These are phyloP conservation scores for Elmis aenea DNA, from an alignment of 2,888 invertebrate species.

Conservation along the genomic window DNA sequence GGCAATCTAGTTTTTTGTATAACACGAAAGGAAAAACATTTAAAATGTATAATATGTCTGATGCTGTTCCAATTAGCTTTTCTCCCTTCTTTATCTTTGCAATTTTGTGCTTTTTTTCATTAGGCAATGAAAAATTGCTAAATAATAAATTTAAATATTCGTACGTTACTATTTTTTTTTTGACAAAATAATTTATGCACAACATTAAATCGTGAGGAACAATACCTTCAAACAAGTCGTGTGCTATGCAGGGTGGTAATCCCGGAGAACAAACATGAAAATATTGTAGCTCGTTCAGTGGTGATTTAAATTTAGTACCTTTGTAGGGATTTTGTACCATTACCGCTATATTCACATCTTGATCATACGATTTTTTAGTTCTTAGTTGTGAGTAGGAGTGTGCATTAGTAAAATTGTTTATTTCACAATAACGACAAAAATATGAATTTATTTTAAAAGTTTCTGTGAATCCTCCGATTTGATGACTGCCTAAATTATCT, in stretches of 20 bases:
- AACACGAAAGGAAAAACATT: slow-evolving; percentile 8
- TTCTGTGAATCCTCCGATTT: slow-evolving; percentile 27
- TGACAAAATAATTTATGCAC: slow-evolving; percentile 21
- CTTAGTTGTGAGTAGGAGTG: not conserved
- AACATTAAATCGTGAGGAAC: slow-evolving; percentile 25
- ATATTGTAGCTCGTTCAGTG: slow-evolving; percentile 26
- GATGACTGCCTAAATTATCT: slow-evolving; percentile 24
- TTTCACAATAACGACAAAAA: slow-evolving; percentile 26
- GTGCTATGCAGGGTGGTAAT: slow-evolving; percentile 30
- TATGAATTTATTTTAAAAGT: slow-evolving; percentile 22
- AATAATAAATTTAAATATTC: slow-evolving; percentile 11
- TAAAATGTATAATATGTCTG: slow-evolving; percentile 5
- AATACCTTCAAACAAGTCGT: slow-evolving; percentile 31
- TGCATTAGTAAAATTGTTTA: slow-evolving; percentile 2
- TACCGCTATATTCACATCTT: slow-evolving; percentile 2
- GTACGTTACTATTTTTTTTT: slow-evolving; percentile 7
- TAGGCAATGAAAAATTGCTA: slow-evolving; percentile 10
- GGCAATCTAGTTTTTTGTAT: slow-evolving; percentile 2
- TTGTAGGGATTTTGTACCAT: slow-evolving; percentile 5
- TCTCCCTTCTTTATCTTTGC: slow-evolving; percentile 8
- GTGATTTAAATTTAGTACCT: slow-evolving; percentile 29
- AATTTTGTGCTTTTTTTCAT: slow-evolving; percentile 13
- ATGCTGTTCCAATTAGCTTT: slow-evolving; percentile 12
- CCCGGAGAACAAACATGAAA: slow-evolving; percentile 30
- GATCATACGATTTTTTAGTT: slow-evolving; percentile 3